phyloP scores from a whole-genome alignment of 1,140 invertebrate species.

The Brachionus koreanus region DNA sequence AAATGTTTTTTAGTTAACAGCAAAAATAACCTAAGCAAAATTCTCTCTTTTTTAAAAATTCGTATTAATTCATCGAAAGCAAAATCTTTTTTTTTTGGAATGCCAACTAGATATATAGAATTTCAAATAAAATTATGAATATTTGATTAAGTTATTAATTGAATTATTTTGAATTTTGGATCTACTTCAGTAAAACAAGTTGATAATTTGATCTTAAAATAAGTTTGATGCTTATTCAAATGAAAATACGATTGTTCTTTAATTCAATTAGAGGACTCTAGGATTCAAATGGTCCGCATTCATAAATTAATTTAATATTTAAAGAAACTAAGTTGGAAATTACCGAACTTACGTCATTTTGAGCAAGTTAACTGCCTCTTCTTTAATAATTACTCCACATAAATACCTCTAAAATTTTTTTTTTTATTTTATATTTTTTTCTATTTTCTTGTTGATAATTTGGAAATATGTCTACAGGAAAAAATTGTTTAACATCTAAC shows the following conservation, averaged over 20 bases:
- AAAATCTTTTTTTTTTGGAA: background rate
- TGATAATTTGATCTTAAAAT: constrained; percentile 5
- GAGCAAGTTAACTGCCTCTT: background rate
- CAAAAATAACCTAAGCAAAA: background rate
- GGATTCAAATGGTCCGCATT: background rate
- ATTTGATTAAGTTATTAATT: background rate
- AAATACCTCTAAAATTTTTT: background rate
- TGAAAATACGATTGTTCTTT: background rate
- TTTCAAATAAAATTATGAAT: background rate
- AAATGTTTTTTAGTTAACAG: background rate
- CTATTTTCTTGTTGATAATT: background rate
- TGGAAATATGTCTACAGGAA: no score
- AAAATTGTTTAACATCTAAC: no score
- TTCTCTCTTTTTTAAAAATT: background rate
- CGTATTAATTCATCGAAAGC: background rate
- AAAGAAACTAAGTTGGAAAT: background rate
- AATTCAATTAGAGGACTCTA: background rate
- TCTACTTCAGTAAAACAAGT: background rate
- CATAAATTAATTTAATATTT: constrained; percentile 5
- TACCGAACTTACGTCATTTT: background rate
- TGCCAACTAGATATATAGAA: background rate
- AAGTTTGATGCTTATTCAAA: background rate
- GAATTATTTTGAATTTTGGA: background rate
- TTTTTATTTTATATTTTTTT: background rate
- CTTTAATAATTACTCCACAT: background rate